Conservation (phyloP, 1,140 invertebrate species). For the Brachionus plicatilis region DNA sequence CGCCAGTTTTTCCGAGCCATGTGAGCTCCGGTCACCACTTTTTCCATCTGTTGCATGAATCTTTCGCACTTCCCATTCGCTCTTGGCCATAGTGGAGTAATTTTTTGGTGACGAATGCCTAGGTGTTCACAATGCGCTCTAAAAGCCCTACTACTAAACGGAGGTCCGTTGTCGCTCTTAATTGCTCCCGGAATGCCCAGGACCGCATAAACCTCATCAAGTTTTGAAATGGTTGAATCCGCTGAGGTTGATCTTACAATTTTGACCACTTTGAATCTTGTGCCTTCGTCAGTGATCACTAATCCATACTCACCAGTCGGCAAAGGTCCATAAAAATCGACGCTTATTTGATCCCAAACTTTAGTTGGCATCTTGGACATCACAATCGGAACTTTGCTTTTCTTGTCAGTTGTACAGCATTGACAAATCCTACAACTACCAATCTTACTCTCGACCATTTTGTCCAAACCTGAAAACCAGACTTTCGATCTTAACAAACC, state of each 20-base stretch:
- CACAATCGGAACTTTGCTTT: background rate
- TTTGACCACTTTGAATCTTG: background rate
- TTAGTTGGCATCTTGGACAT: background rate
- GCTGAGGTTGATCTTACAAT: background rate
- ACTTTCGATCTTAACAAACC: constrained; percentile 42
- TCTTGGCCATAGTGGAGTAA: background rate
- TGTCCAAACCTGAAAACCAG: constrained; percentile 43
- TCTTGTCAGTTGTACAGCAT: background rate
- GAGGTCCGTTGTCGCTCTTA: background rate
- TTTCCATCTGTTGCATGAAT: background rate
- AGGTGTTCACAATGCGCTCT: background rate
- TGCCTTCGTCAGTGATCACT: background rate
- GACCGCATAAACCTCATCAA: background rate
- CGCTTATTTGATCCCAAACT: background rate
- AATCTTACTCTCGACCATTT: constrained; percentile 40
- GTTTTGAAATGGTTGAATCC: background rate
- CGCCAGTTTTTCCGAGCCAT: background rate
- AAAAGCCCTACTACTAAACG: background rate
- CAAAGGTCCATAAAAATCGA: background rate
- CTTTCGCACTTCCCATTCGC: background rate
- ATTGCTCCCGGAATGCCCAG: background rate
- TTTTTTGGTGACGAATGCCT: background rate
- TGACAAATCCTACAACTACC: constrained; percentile 31
- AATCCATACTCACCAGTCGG: background rate
- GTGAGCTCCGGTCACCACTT: background rate